Evolutionary conservation across 1,140 invertebrate species (phyloP).

Genomic region (Hypsibius dujardini): DNA sequence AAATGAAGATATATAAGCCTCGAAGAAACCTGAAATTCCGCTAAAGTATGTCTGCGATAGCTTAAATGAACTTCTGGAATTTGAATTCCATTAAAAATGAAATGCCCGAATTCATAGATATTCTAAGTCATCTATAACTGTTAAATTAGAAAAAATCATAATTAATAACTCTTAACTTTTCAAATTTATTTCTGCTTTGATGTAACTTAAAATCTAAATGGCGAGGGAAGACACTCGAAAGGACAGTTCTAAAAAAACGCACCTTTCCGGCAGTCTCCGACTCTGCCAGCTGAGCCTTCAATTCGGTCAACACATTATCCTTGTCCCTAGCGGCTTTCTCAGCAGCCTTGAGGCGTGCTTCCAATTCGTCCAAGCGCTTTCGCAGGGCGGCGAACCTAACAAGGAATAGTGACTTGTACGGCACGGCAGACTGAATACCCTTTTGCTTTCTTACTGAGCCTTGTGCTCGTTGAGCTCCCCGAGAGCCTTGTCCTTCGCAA

Average conservation of each 20-base stretch:
- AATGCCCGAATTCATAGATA: not conserved
- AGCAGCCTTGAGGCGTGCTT: not conserved
- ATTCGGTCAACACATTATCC: too few species aligned
- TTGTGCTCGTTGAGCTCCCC: not conserved
- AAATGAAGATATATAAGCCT: not conserved
- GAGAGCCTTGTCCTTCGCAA: not conserved
- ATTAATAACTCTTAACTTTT: too few species aligned
- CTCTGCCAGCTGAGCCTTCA: slow-evolving; percentile 1
- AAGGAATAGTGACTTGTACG: not conserved
- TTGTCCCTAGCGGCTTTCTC: not conserved
- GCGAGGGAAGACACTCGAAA: too few species aligned
- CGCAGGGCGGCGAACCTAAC: not conserved
- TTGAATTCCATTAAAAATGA: too few species aligned
- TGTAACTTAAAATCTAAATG: too few species aligned
- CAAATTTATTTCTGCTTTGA: too few species aligned
- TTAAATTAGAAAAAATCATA: too few species aligned
- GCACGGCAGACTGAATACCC: not conserved
- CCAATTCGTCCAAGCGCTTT: not conserved
- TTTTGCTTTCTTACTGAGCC: not conserved
- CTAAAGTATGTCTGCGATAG: too few species aligned
- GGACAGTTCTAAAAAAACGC: too few species aligned
- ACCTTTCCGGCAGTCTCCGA: not conserved
- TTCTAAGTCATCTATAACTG: not conserved
- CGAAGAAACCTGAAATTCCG: too few species aligned
- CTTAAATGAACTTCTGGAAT: too few species aligned